phyloP scores from a whole-genome alignment of 1,140 invertebrate species.

The Macrobrachium nipponense region DNA sequence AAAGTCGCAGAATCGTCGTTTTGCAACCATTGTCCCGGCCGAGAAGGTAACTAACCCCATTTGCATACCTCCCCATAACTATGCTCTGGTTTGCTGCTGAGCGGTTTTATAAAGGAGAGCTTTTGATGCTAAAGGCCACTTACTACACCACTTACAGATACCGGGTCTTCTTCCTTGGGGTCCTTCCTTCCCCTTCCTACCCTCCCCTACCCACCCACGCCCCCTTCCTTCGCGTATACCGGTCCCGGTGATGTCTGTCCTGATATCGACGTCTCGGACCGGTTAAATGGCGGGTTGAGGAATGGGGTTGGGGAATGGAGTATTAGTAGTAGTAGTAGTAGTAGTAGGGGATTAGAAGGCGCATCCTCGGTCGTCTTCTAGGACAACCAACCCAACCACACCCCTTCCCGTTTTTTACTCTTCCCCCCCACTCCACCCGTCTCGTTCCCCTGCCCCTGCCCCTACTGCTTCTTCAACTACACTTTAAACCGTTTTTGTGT shows the following conservation, averaged over 20 bases:
- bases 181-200: background rate
- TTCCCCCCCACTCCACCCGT: background rate
- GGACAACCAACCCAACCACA: background rate
- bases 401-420: background rate
- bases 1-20: too few species aligned
- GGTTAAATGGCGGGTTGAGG: too few species aligned
- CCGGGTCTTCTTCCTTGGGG: background rate
- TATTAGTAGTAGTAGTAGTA: too few species aligned
- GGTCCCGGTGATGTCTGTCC: background rate
- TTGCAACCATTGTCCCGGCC: too few species aligned
- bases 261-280: background rate
- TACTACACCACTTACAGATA: too few species aligned
- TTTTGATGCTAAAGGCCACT: too few species aligned
- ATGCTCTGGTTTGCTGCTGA: too few species aligned
- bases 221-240: background rate
- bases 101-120: too few species aligned
- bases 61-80: too few species aligned
- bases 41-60: too few species aligned
- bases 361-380: background rate
- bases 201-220: background rate
- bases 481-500: background rate
- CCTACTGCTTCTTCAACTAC: too few species aligned
- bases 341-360: background rate
- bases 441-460: background rate
- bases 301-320: too few species aligned